phyloP scores from a whole-genome alignment of 2,797 vertebrate genomes.

The Bufotes viridis region DNA sequence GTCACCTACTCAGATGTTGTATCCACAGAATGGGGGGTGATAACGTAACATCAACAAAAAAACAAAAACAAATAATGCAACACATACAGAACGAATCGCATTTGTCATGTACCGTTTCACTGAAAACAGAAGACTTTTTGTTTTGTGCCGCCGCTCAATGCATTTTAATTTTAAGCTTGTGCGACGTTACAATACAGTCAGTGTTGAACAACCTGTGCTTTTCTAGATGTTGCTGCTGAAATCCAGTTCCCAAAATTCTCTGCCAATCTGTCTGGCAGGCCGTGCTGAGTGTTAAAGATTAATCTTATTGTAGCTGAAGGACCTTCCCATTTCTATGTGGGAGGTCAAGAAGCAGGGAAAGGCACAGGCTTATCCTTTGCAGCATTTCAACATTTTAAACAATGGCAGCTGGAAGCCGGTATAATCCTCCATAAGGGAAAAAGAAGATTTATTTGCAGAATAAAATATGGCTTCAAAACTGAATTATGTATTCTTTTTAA shows the following conservation, averaged over 20 bases:
- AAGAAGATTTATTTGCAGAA: conserved; percentile 13
- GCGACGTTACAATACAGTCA: neutral
- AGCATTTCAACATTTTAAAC: conserved; percentile 19
- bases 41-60: conserved; percentile 31
- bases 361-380: conserved; percentile 17
- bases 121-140: neutral
- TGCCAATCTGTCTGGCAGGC: conserved; percentile 33
- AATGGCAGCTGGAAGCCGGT: conserved; percentile 13
- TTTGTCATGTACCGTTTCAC: conserved; percentile 20
- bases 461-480: neutral
- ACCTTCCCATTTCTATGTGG: conserved; percentile 34
- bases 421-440: conserved; percentile 12
- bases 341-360: conserved; percentile 34
- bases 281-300: conserved; percentile 24
- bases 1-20: conserved; percentile 15
- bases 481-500: neutral
- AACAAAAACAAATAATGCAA: conserved; percentile 21
- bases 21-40: conserved; percentile 28
- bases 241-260: conserved; percentile 6
- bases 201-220: conserved; percentile 13
- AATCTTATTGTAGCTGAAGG: conserved; percentile 17
- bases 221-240: neutral
- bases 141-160: conserved; percentile 21
- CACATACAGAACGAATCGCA: conserved; percentile 21
- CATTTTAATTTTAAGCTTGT: conserved; percentile 31